Conservation (phyloP, 2,888 invertebrate genomes). For the Augochlorella aurata region DNA sequence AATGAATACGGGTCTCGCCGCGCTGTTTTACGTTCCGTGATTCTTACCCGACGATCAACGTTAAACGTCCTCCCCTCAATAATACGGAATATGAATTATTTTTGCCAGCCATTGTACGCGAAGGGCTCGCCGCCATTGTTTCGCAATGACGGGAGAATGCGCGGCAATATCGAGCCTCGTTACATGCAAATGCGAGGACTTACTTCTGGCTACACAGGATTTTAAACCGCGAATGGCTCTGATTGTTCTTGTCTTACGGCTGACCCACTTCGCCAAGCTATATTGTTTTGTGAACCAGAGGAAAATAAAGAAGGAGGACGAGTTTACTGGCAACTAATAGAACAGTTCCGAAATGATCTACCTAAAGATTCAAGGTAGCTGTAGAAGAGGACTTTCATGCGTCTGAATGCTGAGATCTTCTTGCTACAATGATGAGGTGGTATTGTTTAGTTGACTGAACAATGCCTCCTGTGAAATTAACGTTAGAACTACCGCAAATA, state of each 20-base stretch:
- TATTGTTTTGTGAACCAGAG: neutral
- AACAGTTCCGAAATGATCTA: neutral
- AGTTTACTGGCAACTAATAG: neutral
- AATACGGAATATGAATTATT: constrained; percentile 57
- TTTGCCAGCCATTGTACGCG: constrained; percentile 34
- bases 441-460: too few relatives aligned
- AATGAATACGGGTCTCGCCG: constrained; percentile 60
- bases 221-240: constrained; percentile 44
- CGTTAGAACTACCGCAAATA: too few relatives aligned
- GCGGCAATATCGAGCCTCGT: constrained; percentile 37
- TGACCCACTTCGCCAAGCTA: neutral
- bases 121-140: constrained; percentile 58
- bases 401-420: neutral
- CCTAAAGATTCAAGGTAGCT: neutral
- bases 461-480: too few relatives aligned
- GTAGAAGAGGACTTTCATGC: neutral
- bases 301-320: neutral
- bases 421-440: too few relatives aligned
- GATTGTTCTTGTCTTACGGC: constrained; percentile 1
- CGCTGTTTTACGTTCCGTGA: constrained; percentile 23
- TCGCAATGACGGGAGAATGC: constrained; percentile 53
- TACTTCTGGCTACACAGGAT: constrained; percentile 26
- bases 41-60: constrained; percentile 48
- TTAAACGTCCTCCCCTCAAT: constrained; percentile 45
- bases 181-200: constrained; percentile 50